Evolutionary conservation across 2,888 invertebrate species (phyloP), one percentile per base, ranked within the genome.

Genomic region (Lissocephala sabroskyi): DNA sequence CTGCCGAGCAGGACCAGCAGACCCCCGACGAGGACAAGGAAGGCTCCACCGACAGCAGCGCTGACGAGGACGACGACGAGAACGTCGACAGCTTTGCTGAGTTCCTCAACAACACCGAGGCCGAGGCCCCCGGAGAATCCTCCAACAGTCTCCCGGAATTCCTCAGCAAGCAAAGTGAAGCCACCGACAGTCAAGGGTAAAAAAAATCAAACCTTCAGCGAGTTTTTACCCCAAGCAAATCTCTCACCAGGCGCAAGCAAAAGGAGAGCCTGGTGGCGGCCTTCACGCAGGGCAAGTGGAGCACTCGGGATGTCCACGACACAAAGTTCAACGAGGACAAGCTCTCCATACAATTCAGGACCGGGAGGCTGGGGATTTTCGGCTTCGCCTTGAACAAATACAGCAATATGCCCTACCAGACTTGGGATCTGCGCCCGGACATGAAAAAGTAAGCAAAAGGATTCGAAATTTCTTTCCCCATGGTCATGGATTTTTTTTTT

Each of bases 271-370:
- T 36, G 44, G 52, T 59, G 23, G 65, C 62, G 1, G 66, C 74
- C 32, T 64, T 80, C 29, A 73, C 79, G 0, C 68, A 79, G 16
- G 86, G 85, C 2, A 86, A 87, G 35, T 93, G 93, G 93, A 90
- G 90, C 1, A 89, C 87, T 14, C 88, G 90, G 62, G 90, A 91
- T 65, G 87, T 93, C 5, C 92, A 93, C 67, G 93, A 93, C 59
- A 87, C 89, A 50, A 93, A 94, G 81, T 95, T 91, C 74, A 94
- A 94, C 78, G 95, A 95, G 79, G 94, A 95, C 70, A 93, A 93
- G 74, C 89, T 92, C 3, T 89, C 89, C 0, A 86, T 94, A 35
- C 90, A 92, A 57, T 94, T 95, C 73, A 86, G 93, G 43, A 91
- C 91, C 0, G 92, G 92, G 0, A 87, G 89, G 45, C 86, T 92